Conservation (phyloP, 2,113 vertebrate genomes). For the Vidua macroura region DNA sequence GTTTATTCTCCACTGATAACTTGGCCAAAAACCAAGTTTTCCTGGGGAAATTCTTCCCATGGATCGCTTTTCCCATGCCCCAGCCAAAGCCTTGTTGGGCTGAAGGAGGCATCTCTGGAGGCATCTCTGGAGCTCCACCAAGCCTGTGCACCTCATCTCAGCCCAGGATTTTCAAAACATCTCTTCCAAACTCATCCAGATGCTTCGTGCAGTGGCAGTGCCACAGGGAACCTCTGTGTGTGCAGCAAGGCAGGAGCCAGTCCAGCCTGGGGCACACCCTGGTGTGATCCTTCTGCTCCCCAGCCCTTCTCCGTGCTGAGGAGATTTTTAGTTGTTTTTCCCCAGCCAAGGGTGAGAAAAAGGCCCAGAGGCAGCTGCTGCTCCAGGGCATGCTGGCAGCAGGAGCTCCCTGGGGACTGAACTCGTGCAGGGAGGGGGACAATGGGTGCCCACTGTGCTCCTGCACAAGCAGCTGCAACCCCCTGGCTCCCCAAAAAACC, state of each 20-base stretch:
- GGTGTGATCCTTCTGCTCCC: background rate
- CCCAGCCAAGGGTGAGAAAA: background rate
- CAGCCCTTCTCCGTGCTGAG: background rate
- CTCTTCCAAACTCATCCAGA: background rate
- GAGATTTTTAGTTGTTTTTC: background rate
- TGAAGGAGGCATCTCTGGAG: background rate
- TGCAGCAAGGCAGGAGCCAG: background rate
- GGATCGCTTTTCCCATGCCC: background rate
- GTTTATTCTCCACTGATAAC: background rate
- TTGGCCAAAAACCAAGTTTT: background rate
- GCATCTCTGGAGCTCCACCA: background rate
- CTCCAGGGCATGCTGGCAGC: background rate
- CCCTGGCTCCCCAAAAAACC: background rate
- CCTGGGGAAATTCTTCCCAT: background rate
- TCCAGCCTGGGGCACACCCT: background rate
- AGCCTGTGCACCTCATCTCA: background rate
- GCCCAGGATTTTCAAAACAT: background rate
- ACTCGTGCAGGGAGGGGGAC: background rate
- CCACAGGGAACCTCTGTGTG: rapidly evolving
- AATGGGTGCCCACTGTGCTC: rapidly evolving
- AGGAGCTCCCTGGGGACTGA: background rate
- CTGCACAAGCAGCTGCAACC: background rate
- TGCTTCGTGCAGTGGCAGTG: background rate
- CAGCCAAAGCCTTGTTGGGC: background rate
- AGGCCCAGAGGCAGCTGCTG: background rate